phyloP scores from a whole-genome alignment of 2,113 vertebrate genomes.

The Bungarus multicinctus region DNA sequence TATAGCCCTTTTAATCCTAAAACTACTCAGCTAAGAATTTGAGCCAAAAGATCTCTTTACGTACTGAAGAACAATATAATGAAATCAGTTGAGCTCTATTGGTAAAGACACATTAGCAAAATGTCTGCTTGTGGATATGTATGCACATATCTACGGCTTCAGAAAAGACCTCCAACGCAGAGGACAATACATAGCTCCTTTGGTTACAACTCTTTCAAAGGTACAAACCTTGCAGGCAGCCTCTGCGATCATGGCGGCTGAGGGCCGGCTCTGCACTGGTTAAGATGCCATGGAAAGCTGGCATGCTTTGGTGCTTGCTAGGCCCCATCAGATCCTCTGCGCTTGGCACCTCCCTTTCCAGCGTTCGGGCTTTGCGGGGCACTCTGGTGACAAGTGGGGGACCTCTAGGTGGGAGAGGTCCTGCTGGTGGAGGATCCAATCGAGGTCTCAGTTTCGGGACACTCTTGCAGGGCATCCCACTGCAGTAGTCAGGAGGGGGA shows the following conservation, averaged over 20 bases:
- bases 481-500: constrained; percentile 87
- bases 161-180: background rate
- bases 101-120: background rate
- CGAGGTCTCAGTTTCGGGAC: constrained; percentile 78
- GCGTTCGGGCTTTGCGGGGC: constrained; percentile 84
- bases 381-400: constrained; percentile 72
- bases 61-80: too few species aligned
- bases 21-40: background rate
- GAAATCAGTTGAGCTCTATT: background rate
- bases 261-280: constrained; percentile 20
- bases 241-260: constrained; percentile 20
- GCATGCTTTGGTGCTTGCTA: constrained; percentile 72
- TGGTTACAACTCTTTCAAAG: background rate
- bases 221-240: constrained; percentile 61
- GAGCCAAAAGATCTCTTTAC: background rate
- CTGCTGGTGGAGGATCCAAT: constrained; percentile 71
- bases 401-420: constrained; percentile 62
- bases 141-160: background rate
- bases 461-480: constrained; percentile 78
- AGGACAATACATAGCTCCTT: background rate
- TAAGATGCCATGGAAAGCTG: constrained; percentile 66
- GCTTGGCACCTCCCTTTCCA: constrained; percentile 85
- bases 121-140: background rate
- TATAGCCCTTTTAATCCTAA: background rate
- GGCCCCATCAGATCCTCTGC: constrained; percentile 77